Percentiles rank a stretch among this genome's conserved stretches.
Evolutionary conservation across 1,140 invertebrate species (phyloP).

Genomic region (Tenebrio molitor): DNA sequence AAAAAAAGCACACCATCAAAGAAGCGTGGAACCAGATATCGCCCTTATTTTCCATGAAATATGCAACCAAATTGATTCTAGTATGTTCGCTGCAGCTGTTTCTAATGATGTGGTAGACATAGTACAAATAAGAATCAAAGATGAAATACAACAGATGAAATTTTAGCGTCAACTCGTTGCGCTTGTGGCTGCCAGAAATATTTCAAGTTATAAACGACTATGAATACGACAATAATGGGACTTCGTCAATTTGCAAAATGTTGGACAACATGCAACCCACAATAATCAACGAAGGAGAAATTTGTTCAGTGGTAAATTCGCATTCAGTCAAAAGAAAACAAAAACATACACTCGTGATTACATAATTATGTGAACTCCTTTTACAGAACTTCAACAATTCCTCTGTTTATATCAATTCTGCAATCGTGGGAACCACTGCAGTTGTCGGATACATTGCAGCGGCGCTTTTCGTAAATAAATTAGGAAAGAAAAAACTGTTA

Average conservation of each 20-base stretch:
- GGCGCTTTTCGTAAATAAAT: conserved; percentile 63
- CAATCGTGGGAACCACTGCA: conserved; percentile 65
- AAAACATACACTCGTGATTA: too few species aligned
- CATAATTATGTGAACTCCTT: too few species aligned
- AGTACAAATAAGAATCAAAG: too few species aligned
- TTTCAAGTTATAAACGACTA: conserved; percentile 70
- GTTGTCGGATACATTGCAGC: conserved; percentile 66
- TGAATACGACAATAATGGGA: conserved; percentile 45
- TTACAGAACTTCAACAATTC: conserved; percentile 52
- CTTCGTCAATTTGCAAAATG: conserved; percentile 56
- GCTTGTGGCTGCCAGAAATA: conserved; percentile 75
- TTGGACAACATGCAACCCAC: conserved; percentile 48
- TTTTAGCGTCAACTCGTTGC: conserved; percentile 68
- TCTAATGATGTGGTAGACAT: conserved; percentile 57
- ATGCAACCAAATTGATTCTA: conserved; percentile 52
- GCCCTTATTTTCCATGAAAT: conserved; percentile 51
- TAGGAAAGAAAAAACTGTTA: conserved; percentile 63
- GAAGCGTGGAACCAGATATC: conserved; percentile 53
- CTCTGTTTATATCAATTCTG: conserved; percentile 60
- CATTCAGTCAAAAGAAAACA: too few species aligned
- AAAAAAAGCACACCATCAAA: conserved; percentile 47
- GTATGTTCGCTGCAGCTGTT: conserved; percentile 55
- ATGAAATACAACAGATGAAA: background rate
- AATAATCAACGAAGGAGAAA: conserved; percentile 6
- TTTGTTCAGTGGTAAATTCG: conserved; percentile 24